Evolutionary conservation across 2,888 invertebrate genomes (phyloP).

Genomic region (Andrena haemorrhoa): DNA sequence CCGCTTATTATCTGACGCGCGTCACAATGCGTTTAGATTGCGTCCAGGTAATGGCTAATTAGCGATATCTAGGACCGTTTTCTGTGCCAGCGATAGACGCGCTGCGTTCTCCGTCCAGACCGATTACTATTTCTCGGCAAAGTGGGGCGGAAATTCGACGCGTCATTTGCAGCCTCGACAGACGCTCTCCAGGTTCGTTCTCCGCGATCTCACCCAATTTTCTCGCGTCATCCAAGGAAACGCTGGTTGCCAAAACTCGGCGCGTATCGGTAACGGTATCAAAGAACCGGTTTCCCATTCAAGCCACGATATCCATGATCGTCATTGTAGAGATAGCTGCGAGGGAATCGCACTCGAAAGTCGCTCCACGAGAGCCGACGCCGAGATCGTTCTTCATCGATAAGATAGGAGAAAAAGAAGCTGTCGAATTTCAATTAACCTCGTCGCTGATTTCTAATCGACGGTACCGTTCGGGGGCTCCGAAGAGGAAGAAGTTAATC

Average conservation of each 20-base stretch:
- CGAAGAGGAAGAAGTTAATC: neutral
- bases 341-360: slow-evolving; percentile 29
- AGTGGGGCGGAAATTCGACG: no score
- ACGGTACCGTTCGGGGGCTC: neutral
- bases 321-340: slow-evolving; percentile 50
- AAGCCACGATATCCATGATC: slow-evolving; percentile 18
- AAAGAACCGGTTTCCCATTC: slow-evolving; percentile 67
- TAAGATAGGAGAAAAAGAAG: slow-evolving; percentile 30
- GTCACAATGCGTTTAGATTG: slow-evolving; percentile 75
- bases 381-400: slow-evolving; percentile 32
- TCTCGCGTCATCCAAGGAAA: neutral
- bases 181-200: neutral
- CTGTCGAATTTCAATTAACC: slow-evolving; percentile 37
- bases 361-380: slow-evolving; percentile 12
- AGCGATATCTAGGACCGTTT: slow-evolving; percentile 41
- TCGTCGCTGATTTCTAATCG: slow-evolving; percentile 12
- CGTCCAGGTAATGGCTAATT: slow-evolving; percentile 67
- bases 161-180: no score
- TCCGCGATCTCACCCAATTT: neutral
- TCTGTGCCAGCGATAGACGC: neutral
- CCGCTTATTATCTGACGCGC: slow-evolving; percentile 78
- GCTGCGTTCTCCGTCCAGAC: no score
- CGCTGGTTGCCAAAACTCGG: slow-evolving; percentile 46
- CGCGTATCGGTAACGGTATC: slow-evolving; percentile 69
- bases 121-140: neutral